A percentile compares a stretch with the other conserved stretches of the same genome.
phyloP scores from a whole-genome alignment of 2,888 invertebrate genomes.

The Crossocerus cetratus region DNA sequence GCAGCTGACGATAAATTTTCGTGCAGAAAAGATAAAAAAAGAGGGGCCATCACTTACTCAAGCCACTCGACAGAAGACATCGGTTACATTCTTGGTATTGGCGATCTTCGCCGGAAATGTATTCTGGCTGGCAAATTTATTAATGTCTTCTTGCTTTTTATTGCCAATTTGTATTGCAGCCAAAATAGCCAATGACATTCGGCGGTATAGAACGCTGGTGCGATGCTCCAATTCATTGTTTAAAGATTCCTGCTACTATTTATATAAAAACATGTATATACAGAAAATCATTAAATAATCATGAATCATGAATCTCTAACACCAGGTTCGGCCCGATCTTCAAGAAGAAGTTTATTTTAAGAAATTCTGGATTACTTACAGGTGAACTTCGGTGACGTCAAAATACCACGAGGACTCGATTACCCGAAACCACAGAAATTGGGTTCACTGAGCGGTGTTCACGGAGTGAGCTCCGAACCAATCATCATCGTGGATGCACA shows the following conservation, averaged over 20 bases:
- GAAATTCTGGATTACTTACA: constrained; percentile 68
- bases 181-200: too few species aligned
- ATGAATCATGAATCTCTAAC: too few species aligned
- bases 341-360: too few species aligned
- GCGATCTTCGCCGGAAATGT: constrained; percentile 29
- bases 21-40: too few species aligned
- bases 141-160: too few species aligned
- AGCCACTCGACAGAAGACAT: constrained; percentile 12
- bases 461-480: constrained; percentile 90
- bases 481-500: constrained; percentile 95
- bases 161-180: background rate
- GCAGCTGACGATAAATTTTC: background rate
- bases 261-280: too few species aligned
- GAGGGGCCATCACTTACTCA: constrained; percentile 17
- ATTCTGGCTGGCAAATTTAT: constrained; percentile 18
- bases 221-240: too few species aligned
- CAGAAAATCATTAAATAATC: too few species aligned
- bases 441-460: constrained; percentile 86
- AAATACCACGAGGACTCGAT: constrained; percentile 87
- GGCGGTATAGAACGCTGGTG: too few species aligned
- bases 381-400: constrained; percentile 94
- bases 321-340: too few species aligned
- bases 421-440: constrained; percentile 91
- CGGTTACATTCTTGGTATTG: constrained; percentile 40
- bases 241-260: too few species aligned